Evolutionary conservation across 2,888 invertebrate genomes (phyloP).

Genomic region (Chloroclystis v-ata): DNA sequence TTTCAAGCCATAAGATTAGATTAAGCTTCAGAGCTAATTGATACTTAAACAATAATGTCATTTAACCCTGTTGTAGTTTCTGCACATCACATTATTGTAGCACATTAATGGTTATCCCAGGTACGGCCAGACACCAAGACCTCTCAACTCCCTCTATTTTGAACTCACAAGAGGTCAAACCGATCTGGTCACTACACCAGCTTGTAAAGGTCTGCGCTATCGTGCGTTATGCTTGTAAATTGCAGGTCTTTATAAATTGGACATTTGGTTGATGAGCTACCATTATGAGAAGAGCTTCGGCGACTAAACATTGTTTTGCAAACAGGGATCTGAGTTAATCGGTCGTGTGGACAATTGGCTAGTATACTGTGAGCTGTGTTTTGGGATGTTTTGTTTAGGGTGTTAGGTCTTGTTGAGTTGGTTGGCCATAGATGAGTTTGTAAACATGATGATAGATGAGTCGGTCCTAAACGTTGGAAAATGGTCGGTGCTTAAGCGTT

Average conservation of each 20-base stretch:
- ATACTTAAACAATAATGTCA: neutral
- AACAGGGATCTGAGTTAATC: neutral
- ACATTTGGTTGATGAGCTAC: neutral
- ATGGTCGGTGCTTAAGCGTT: constrained; percentile 2
- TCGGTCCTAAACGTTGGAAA: constrained; percentile 1
- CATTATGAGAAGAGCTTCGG: neutral
- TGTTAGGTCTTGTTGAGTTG: neutral
- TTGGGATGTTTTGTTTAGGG: neutral
- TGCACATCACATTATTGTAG: neutral
- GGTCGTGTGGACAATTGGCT: neutral
- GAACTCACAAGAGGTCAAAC: neutral
- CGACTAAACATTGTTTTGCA: neutral
- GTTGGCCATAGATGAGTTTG: constrained; percentile 5
- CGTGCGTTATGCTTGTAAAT: constrained; percentile 3
- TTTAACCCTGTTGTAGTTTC: neutral
- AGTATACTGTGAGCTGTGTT: neutral
- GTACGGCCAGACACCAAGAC: neutral
- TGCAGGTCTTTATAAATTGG: neutral
- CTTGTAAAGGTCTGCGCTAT: neutral
- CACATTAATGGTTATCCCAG: neutral
- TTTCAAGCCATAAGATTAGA: neutral
- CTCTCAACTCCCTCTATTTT: neutral
- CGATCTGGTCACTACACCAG: neutral
- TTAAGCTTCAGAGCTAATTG: neutral
- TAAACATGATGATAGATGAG: constrained; percentile 10